Evolutionary conservation across 2,113 vertebrate genomes (phyloP).

Genomic region (Chitala chitala): DNA sequence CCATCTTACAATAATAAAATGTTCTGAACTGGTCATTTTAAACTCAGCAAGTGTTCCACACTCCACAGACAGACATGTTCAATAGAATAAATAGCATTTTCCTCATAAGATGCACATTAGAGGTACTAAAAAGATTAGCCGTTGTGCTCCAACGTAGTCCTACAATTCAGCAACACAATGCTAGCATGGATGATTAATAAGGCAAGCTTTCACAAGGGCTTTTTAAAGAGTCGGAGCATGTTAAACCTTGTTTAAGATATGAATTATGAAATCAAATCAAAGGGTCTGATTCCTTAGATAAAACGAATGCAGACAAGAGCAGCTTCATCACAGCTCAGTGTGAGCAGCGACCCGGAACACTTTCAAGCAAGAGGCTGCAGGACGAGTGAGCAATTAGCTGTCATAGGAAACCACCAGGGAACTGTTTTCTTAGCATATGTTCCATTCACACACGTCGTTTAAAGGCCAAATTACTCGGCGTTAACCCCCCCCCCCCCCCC

Average conservation of each 20-base stretch:
- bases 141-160: not conserved
- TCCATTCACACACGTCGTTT: not conserved
- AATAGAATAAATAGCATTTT: not conserved
- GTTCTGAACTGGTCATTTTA: not conserved
- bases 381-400: not conserved
- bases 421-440: not conserved
- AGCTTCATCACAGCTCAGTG: not conserved
- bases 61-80: not conserved
- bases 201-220: not conserved
- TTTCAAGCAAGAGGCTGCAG: not conserved
- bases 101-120: constrained; percentile 3
- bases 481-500: not conserved
- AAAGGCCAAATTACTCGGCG: not conserved
- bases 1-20: not conserved
- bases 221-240: not conserved
- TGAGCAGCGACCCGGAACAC: not conserved
- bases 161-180: not conserved
- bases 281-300: not conserved
- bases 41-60: not conserved
- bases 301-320: not conserved
- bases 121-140: not conserved
- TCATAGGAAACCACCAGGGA: not conserved
- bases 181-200: constrained; percentile 1
- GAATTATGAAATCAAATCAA: constrained; percentile 17
- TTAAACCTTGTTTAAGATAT: not conserved